A percentile compares a stretch with the other conserved stretches of the same genome.
These are phyloP conservation scores for Doryteuthis pealeii DNA, from an alignment of 1,140 invertebrate species.

Conservation along the genomic window DNA sequence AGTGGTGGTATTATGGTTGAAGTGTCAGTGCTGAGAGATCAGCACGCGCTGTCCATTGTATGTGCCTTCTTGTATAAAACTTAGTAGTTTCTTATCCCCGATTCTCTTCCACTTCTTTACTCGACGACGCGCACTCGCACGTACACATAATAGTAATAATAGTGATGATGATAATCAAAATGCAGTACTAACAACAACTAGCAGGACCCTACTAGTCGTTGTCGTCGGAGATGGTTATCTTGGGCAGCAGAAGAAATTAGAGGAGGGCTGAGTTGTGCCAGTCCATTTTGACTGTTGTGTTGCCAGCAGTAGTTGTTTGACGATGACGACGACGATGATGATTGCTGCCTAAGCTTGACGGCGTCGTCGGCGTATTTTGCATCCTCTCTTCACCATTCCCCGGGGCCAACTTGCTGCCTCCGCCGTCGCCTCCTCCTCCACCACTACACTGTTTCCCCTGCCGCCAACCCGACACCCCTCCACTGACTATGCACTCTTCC, in stretches of 20 bases:
- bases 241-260: background rate
- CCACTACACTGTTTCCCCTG: background rate
- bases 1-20: background rate
- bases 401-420: slow-evolving; percentile 13
- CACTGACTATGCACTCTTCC: slow-evolving; percentile 13
- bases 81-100: slow-evolving; percentile 14
- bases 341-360: background rate
- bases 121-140: too few relatives aligned
- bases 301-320: background rate
- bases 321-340: background rate
- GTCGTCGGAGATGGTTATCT: too few relatives aligned
- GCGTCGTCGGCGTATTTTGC: background rate
- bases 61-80: background rate
- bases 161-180: too few relatives aligned
- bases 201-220: too few relatives aligned
- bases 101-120: background rate
- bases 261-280: background rate
- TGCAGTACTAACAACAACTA: too few relatives aligned
- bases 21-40: background rate
- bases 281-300: slow-evolving; percentile 14
- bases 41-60: background rate
- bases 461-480: slow-evolving; percentile 9
- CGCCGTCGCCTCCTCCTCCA: background rate
- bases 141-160: too few relatives aligned
- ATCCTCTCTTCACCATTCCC: slow-evolving; percentile 12